Percentiles rank a stretch among this genome's conserved stretches.
Evolutionary conservation across 2,797 vertebrate genomes (phyloP).

Genomic region (Sarcoramphus papa): DNA sequence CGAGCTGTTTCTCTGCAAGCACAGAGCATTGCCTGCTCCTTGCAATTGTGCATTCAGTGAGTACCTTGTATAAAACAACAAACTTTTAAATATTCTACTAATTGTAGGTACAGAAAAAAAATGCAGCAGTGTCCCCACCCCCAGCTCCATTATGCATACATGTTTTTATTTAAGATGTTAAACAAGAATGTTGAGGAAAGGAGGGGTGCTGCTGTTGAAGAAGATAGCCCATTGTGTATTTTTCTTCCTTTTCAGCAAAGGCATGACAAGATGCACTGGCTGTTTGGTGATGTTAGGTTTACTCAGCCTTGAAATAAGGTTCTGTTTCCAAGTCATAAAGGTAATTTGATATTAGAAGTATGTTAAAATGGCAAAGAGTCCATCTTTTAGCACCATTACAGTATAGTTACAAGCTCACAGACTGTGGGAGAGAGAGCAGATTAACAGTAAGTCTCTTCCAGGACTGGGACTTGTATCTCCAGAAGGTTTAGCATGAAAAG

Average conservation of each 20-base stretch:
- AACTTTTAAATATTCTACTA: neutral
- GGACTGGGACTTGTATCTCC: neutral
- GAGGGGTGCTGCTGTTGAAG: rapidly evolving
- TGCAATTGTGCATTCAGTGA: neutral
- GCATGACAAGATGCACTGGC: rapidly evolving
- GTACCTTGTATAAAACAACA: neutral
- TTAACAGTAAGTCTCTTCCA: neutral
- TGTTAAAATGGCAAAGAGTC: neutral
- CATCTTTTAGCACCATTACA: neutral
- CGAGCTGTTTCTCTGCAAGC: neutral
- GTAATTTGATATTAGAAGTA: neutral
- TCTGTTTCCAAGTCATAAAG: neutral
- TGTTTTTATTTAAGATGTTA: neutral
- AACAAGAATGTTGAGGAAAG: neutral
- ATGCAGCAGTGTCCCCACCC: rapidly evolving
- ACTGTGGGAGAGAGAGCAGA: neutral
- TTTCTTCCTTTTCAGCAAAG: neutral
- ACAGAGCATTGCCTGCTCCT: neutral
- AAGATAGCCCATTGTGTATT: neutral
- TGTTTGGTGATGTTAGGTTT: neutral
- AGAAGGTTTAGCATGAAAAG: neutral
- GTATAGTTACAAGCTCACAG: neutral
- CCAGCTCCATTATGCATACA: rapidly evolving
- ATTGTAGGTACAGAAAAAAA: neutral
- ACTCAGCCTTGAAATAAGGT: neutral